phyloP scores from a whole-genome alignment of 2,797 vertebrate genomes.

The Sardinella longiceps region DNA sequence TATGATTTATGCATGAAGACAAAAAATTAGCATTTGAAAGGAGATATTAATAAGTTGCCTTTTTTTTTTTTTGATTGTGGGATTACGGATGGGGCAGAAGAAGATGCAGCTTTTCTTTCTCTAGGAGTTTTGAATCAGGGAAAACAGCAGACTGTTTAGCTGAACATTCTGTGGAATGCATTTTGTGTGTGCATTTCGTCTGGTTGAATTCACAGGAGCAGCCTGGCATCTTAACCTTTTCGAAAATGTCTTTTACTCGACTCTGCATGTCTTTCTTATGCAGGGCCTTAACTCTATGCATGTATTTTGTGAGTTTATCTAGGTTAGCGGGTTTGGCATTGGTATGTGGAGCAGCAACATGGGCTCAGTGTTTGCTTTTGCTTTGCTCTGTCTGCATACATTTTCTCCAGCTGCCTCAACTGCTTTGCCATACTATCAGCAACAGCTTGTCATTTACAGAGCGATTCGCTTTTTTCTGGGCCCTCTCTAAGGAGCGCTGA shows the following conservation, averaged over 20 bases:
- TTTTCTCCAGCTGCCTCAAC: not conserved
- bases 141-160: slow-evolving; percentile 29
- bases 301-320: slow-evolving; percentile 7
- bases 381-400: slow-evolving; percentile 23
- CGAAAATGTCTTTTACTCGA: not conserved
- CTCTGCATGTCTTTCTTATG: not conserved
- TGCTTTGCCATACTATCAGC: not conserved
- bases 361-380: not conserved
- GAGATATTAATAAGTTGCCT: slow-evolving; percentile 70
- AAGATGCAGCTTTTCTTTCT: slow-evolving; percentile 35
- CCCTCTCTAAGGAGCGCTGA: not conserved
- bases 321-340: not conserved
- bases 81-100: slow-evolving; percentile 43
- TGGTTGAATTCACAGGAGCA: not conserved
- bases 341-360: not conserved
- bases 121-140: slow-evolving; percentile 41
- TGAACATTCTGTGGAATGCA: not conserved
- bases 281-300: not conserved
- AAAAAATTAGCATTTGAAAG: slow-evolving; percentile 79
- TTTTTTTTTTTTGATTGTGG: slow-evolving; percentile 60
- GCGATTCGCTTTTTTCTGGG: not conserved
- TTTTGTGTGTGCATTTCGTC: not conserved
- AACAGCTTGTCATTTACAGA: slow-evolving; percentile 12
- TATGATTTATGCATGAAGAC: slow-evolving; percentile 77
- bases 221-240: not conserved